These are phyloP conservation scores for Morelia viridis DNA, from an alignment of 2,797 vertebrate species.

Conservation along the genomic window DNA sequence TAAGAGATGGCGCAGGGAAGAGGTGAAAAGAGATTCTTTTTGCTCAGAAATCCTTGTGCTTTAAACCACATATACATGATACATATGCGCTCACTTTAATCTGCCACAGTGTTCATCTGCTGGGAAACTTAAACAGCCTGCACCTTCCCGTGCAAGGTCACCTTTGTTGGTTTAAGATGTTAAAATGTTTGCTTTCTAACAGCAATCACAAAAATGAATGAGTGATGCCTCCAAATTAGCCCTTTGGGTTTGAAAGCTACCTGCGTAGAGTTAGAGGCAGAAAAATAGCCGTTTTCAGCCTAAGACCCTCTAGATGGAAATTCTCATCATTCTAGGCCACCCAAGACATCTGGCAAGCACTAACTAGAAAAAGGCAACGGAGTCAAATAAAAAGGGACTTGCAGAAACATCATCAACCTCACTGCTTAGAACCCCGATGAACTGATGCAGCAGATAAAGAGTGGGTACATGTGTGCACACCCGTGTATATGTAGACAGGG, in stretches of 20 bases:
- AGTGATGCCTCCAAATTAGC: constrained; percentile 41
- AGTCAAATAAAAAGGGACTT: too few relatives aligned
- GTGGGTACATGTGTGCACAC: too few relatives aligned
- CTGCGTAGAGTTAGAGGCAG: constrained; percentile 14
- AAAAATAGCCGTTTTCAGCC: constrained; percentile 4
- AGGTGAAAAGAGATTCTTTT: neutral
- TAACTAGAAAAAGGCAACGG: constrained; percentile 12
- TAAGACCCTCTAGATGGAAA: too few relatives aligned
- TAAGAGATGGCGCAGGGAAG: neutral
- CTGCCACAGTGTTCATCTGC: constrained; percentile 31
- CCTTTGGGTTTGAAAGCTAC: constrained; percentile 42
- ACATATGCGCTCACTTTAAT: constrained; percentile 1
- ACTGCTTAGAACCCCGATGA: too few relatives aligned
- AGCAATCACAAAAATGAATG: constrained; percentile 48
- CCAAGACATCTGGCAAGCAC: constrained; percentile 38
- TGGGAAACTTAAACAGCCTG: neutral
- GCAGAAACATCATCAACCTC: too few relatives aligned
- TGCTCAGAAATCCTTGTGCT: constrained; percentile 17
- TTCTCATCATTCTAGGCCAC: too few relatives aligned
- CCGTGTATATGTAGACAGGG: too few relatives aligned
- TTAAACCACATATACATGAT: neutral
- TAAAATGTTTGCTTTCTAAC: constrained; percentile 55
- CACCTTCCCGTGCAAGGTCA: constrained; percentile 57
- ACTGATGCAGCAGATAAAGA: too few relatives aligned
- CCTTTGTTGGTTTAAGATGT: constrained; percentile 50